phyloP scores from a whole-genome alignment of 2,888 invertebrate species.

The Eupithecia subfuscata region DNA sequence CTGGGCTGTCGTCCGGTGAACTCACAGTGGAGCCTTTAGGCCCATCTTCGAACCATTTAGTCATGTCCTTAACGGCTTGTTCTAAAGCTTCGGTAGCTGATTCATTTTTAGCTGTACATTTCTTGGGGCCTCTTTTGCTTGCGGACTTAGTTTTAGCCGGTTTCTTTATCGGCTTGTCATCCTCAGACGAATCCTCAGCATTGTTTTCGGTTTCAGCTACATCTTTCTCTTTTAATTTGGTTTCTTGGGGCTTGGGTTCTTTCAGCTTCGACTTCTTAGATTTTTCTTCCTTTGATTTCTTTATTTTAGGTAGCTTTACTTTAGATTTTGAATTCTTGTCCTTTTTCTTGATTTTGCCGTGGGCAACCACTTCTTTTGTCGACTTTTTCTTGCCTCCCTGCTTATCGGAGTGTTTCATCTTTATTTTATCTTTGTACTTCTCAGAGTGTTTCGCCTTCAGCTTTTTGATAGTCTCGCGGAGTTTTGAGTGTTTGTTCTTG shows the following conservation, averaged over 20 bases:
- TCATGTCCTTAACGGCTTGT: conserved; percentile 93
- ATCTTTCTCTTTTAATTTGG: conserved; percentile 22
- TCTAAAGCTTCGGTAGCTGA: conserved; percentile 82
- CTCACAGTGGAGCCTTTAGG: conserved; percentile 90
- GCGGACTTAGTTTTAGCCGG: conserved; percentile 52
- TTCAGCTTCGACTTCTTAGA: conserved; percentile 12
- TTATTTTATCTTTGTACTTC: conserved; percentile 72
- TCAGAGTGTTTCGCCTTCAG: conserved; percentile 85
- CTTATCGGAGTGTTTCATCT: conserved; percentile 29
- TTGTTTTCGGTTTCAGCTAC: conserved; percentile 49
- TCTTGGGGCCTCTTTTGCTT: conserved; percentile 70
- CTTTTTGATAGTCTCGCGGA: conserved; percentile 85
- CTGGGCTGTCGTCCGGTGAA: conserved; percentile 91
- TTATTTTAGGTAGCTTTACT: conserved; percentile 47
- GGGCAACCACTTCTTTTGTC: conserved; percentile 29
- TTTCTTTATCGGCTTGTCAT: conserved; percentile 46
- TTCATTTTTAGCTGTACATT: conserved; percentile 80
- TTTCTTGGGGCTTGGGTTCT: conserved; percentile 19
- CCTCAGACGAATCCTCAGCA: conserved; percentile 47
- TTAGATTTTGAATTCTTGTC: conserved; percentile 58
- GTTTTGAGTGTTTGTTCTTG: conserved; percentile 80
- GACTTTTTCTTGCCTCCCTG: neutral
- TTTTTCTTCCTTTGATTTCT: conserved; percentile 24
- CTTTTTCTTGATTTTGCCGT: conserved; percentile 55
- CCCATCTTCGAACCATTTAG: conserved; percentile 94